A percentile compares a stretch with the other conserved stretches of the same genome.
Conservation (phyloP, 2,113 vertebrate species). For the Brienomyrus longianalis region DNA sequence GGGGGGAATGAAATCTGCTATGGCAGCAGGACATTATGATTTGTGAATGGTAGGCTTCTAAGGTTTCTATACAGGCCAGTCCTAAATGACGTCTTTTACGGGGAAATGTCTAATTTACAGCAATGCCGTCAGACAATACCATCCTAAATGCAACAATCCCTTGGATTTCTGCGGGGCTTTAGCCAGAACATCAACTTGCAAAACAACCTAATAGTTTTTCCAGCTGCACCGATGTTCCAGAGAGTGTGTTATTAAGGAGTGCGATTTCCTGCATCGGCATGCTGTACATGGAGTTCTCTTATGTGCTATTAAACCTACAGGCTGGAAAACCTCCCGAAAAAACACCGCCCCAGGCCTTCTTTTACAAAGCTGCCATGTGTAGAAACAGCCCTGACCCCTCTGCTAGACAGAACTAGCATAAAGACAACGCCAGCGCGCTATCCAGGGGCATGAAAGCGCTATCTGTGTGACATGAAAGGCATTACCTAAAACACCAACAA, state of each 20-base stretch:
- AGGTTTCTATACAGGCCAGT: neutral
- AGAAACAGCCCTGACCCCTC: neutral
- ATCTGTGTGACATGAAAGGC: neutral
- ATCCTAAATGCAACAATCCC: neutral
- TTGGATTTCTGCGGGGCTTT: neutral
- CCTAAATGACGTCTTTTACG: neutral
- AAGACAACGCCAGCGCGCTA: neutral
- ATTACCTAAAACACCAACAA: neutral
- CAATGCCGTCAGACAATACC: neutral
- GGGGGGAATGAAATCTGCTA: neutral
- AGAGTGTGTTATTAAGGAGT: neutral
- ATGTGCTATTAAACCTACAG: constrained; percentile 21
- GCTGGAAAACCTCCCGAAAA: neutral
- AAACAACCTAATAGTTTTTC: constrained; percentile 21
- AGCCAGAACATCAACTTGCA: constrained; percentile 4
- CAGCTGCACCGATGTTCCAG: neutral
- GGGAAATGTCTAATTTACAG: neutral
- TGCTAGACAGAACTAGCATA: neutral
- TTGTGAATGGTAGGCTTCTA: neutral
- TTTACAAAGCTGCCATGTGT: neutral
- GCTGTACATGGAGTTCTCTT: constrained; percentile 13
- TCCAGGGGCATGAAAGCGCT: neutral
- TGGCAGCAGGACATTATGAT: neutral
- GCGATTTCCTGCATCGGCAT: constrained; percentile 17
- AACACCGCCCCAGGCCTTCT: neutral